Evolutionary conservation across 2,113 vertebrate genomes (phyloP), one percentile per base, ranked within the genome.

Genomic region (Tympanuchus pallidicinctus): DNA sequence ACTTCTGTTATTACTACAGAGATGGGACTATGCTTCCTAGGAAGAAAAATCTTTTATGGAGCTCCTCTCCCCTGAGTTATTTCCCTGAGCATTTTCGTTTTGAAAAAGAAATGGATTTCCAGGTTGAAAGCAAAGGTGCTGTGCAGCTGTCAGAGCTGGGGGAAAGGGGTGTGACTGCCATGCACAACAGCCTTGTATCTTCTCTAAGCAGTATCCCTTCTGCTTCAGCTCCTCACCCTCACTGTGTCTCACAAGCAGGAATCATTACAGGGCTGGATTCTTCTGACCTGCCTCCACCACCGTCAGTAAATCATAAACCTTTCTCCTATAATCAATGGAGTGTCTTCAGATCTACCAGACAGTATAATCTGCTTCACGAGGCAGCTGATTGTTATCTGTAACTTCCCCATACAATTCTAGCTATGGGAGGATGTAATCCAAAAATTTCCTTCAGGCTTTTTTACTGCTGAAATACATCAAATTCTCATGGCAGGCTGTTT

Each of bases 401-500:
- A 94, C 94, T 82, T 91, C 82, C 75, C 82, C 61, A 89, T 88
- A 78, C 87, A 77, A 94, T 93, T 91, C 84, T 74, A 85, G 85
- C 18, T 8, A 91, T 81, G 89, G 76, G 60, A 93, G 82, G 82
- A 92, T 57, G 89, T 59, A 96, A 94, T 90, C 91, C 88, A 91
- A 96, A 96, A 92, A 95, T 91, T 92, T 93, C 89, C 89, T 79
- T 89, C 1, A 2, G 85, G 92, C 89, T 91, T 81, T 89, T 97
- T 95, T 94, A 94, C 82, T 86, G 94, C 91, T 72, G 76, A 86
- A 92, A 95, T 97, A 95, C 47, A 97, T 96, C 94, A 96, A 67
- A 71, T 60, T 82, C 76, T 27, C 27, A 20, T 86, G 89, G 92
- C 95, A 95, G 94, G 64, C 79, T 92, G 42, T 89, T 93, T 92